Conservation (phyloP, 2,888 invertebrate species). For the Zhengitettix transpicula region DNA sequence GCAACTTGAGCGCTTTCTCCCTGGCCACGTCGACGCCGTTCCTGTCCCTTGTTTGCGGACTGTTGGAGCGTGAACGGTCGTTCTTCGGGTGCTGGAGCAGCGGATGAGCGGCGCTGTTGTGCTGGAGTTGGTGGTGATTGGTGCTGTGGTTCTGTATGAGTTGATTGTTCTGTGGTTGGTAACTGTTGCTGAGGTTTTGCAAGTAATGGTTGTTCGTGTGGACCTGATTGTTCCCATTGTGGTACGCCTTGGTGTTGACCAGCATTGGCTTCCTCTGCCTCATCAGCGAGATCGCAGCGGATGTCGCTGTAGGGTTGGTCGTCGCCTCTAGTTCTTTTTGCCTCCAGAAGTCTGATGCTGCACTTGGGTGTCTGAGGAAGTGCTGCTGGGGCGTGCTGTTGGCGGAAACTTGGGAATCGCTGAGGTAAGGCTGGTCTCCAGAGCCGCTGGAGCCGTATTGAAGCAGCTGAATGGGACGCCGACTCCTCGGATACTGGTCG, state of each 20-base stretch:
- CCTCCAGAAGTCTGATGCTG: constrained; percentile 18
- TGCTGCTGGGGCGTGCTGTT: constrained; percentile 15
- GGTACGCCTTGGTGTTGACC: not conserved
- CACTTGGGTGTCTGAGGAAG: constrained; percentile 2
- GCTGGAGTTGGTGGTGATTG: too few species aligned
- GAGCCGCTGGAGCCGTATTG: constrained; percentile 13
- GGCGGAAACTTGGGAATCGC: constrained; percentile 29
- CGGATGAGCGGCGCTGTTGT: not conserved
- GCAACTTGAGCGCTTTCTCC: constrained; percentile 4
- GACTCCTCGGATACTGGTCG: constrained; percentile 53
- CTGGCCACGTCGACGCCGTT: not conserved
- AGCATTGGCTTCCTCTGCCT: not conserved
- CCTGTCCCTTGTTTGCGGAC: constrained; percentile 5
- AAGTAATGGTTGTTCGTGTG: too few species aligned
- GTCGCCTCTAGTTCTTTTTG: constrained; percentile 15
- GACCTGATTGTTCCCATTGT: too few species aligned
- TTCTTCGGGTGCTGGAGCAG: not conserved
- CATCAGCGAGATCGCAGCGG: too few species aligned
- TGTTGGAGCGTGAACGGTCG: constrained; percentile 11
- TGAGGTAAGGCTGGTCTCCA: constrained; percentile 28
- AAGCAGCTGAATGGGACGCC: constrained; percentile 49
- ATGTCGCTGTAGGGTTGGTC: not conserved
- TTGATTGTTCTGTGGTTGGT: too few species aligned
- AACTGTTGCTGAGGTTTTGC: too few species aligned
- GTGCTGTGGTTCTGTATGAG: too few species aligned